Base-by-base conservation (phyloP, 35 echinoderm and acorn worm species). In the Lytechinus pictus region DNA sequence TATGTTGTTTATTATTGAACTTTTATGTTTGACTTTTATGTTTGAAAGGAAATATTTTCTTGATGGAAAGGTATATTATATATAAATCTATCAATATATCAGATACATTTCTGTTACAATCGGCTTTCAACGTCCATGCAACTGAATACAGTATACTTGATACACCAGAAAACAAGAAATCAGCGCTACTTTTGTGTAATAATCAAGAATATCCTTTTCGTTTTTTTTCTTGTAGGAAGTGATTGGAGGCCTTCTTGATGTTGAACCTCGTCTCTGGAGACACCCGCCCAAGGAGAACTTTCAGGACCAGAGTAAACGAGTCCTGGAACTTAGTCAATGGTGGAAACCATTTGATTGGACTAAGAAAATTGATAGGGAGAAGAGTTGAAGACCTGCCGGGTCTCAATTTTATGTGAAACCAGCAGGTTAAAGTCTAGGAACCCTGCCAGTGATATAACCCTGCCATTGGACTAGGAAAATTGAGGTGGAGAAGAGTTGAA, bases 291-390 rank as follows among this genome's bases (percentile, higher is more conserved):
- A 95, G 89, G 95, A 99, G 91, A 99, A 97, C 95, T 99, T 99
- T 96, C 96, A 99, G 14, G 86, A 96, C 52, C 97, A 99, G 52
- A 55, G 96, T 29, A 94, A 95, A 28, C 97, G 97, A 91, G 98
- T 99, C 11, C 53, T 99, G 53, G 86, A 98, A 86, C 97, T 99
- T 71, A 97, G 93, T 27, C 89, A 97, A 27, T 97, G 97, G 95
- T 99, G 98, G 98, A 99, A 99, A 54, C 96, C 97, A 3, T 99
- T 97, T 91, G 98, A 99, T 93, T 98, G 97, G 96, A 99, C 98
- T 53, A 94, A 97, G 71, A 96, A 96, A 96, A 99, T 99, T 86
- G 98, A 97, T 27, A 96, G 97, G 90, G 95, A 97, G 86, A 95
- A 44, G 27, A 93, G 89, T 29, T 79, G 66, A 79, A 4, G 66